A percentile compares a stretch with the other conserved stretches of the same genome.
Evolutionary conservation across 2,888 invertebrate species (phyloP).

Genomic region (Molorchus minor): DNA sequence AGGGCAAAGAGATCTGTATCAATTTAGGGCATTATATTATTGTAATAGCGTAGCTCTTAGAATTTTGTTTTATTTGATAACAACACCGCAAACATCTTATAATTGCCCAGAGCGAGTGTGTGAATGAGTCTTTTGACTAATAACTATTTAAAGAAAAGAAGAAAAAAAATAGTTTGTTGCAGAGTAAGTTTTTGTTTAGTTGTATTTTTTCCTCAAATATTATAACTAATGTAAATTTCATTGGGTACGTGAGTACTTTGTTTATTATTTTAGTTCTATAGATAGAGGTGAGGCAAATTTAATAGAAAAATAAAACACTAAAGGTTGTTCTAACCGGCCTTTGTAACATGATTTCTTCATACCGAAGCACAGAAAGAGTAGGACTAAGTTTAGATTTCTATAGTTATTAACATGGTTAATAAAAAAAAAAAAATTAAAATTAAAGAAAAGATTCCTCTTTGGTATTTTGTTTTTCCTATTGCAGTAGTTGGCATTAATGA

Average conservation of each 20-base stretch:
- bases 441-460: neutral
- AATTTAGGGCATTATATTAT: conserved; percentile 29
- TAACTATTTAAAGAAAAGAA: neutral
- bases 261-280: conserved; percentile 34
- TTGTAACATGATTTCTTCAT: no score
- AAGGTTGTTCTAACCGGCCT: neutral
- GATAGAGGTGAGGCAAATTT: conserved; percentile 16
- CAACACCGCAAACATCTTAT: conserved; percentile 30
- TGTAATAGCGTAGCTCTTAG: conserved; percentile 32
- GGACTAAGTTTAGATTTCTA: no score
- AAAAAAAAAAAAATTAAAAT: no score
- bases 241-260: conserved; percentile 47
- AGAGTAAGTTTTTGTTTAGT: conserved; percentile 34
- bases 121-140: conserved; percentile 23
- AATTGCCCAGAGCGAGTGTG: conserved; percentile 17
- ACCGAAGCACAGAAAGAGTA: no score
- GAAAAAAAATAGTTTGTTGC: conserved; percentile 22
- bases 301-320: conserved; percentile 1
- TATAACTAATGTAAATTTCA: conserved; percentile 40
- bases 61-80: conserved; percentile 26
- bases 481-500: no score
- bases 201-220: conserved; percentile 21
- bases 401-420: no score
- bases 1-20: conserved; percentile 29
- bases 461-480: no score